A percentile compares a stretch with the other conserved stretches of the same genome.
These are phyloP conservation scores for Carettochelys insculpta DNA, from an alignment of 2,113 vertebrate species.

Conservation along the genomic window DNA sequence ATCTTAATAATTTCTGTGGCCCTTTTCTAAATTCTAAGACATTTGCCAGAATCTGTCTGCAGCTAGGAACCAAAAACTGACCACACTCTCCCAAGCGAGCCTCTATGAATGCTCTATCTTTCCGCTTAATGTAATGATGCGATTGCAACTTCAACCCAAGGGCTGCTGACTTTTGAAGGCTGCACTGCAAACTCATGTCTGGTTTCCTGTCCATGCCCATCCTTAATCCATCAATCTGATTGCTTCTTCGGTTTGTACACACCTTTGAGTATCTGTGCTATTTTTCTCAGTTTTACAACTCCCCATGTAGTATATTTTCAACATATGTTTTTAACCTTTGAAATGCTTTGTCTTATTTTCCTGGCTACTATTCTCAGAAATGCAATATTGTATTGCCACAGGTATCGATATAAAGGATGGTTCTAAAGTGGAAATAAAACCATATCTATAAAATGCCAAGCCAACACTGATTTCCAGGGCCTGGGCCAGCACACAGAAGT, in stretches of 20 bases:
- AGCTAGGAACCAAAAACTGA: slow-evolving; percentile 22
- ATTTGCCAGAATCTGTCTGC: background rate
- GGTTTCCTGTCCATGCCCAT: slow-evolving; percentile 56
- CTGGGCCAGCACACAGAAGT: background rate
- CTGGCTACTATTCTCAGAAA: background rate
- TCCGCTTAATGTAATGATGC: rapidly evolving
- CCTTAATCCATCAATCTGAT: slow-evolving; percentile 7
- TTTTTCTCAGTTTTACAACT: slow-evolving; percentile 24
- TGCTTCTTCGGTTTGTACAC: background rate
- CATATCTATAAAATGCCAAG: background rate
- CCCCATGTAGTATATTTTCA: background rate
- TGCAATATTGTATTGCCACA: background rate
- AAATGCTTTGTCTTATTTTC: background rate
- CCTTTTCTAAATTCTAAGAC: background rate
- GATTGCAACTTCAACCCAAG: slow-evolving; percentile 1
- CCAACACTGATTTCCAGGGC: background rate
- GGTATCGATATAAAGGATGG: background rate
- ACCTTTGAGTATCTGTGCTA: background rate
- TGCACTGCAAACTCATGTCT: slow-evolving; percentile 48
- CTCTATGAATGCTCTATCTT: background rate
- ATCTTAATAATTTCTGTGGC: background rate
- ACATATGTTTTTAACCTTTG: background rate
- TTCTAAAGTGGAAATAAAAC: background rate
- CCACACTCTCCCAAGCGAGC: slow-evolving; percentile 27
- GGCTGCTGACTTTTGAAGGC: slow-evolving; percentile 18